Evolutionary conservation across 1,140 invertebrate genomes (phyloP), one percentile per base, ranked within the genome.

Genomic region (Musca vetustissima): DNA sequence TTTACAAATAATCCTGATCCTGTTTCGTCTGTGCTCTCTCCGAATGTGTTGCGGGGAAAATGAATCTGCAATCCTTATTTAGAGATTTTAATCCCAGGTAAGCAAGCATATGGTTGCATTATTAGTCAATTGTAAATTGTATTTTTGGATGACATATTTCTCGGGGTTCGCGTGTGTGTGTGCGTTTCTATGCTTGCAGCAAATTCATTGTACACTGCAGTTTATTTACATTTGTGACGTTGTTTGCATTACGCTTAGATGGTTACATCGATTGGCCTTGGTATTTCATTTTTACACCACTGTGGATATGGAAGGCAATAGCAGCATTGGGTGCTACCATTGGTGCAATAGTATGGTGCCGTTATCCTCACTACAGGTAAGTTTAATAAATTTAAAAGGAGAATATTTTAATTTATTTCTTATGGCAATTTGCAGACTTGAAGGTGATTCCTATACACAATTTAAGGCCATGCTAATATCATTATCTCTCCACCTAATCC

Each of bases 391-490:
- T 66, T 69, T 53, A 36, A 14, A n/a, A n/a, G n/a, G n/a, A n/a
- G n/a, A n/a, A n/a, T n/a, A n/a, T n/a, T n/a, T n/a, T n/a, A n/a
- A n/a, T n/a, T n/a, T n/a, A n/a, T n/a, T 49, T 13, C 15, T 48
- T 50, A 15, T 32, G 9, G 11, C n/a, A 7, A 3, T 57, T 48
- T 66, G 85, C 83, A 94, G 96, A 79, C 84, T 96, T 66, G 96
- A 98, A 86, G 94, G 94, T 72, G 95, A 97, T 85, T 93, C 95
- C 24, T 97, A 97, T 83, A 91, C 97, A 17, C 96, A 98, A 82
- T 98, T 96, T 79, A 97, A 97, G 85, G 95, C 96, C 55, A 98
- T 98, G 95, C 85, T 98, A 21, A 96, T 98, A 74, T 96, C 93
- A 66, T 86, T 97, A 72, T 93, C 95, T 28, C 86, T 98, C 73